These are phyloP conservation scores for Neodiprion pinetum DNA, from an alignment of 1,140 invertebrate genomes.

Conservation along the genomic window DNA sequence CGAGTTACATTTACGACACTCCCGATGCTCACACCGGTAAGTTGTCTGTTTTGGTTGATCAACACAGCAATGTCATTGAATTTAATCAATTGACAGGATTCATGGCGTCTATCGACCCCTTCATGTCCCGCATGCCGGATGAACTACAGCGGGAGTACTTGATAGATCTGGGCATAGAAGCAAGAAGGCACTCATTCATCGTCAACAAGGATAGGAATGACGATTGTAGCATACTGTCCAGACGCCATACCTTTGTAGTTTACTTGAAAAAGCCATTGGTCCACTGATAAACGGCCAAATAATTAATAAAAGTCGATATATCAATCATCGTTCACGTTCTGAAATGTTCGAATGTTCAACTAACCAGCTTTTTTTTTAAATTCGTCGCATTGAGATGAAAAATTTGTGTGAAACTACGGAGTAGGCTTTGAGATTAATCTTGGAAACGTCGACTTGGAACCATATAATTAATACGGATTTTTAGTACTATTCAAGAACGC, in stretches of 20 bases:
- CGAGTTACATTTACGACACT: conserved; percentile 70
- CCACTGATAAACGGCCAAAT: neutral
- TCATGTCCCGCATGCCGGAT: conserved; percentile 70
- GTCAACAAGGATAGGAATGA: conserved; percentile 39
- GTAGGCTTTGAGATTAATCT: too few species aligned
- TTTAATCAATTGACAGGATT: conserved; percentile 64
- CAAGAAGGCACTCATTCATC: conserved; percentile 45
- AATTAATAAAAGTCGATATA: too few species aligned
- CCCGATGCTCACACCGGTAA: conserved; percentile 50
- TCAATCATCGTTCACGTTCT: too few species aligned
- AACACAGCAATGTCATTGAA: too few species aligned
- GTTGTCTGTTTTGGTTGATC: neutral
- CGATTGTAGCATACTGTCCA: conserved; percentile 49
- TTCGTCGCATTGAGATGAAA: too few species aligned
- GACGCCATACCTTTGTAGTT: conserved; percentile 51
- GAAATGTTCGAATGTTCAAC: too few species aligned
- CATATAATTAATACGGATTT: too few species aligned
- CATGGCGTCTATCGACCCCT: conserved; percentile 77
- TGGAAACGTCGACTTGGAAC: too few species aligned
- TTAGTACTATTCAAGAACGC: too few species aligned
- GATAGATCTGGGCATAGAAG: conserved; percentile 52
- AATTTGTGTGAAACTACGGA: too few species aligned
- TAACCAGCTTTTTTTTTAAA: too few species aligned
- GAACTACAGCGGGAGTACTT: conserved; percentile 70
- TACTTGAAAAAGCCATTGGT: conserved; percentile 48